phyloP scores from a whole-genome alignment of 2,888 invertebrate genomes.

The Andricus quercusramuli region DNA sequence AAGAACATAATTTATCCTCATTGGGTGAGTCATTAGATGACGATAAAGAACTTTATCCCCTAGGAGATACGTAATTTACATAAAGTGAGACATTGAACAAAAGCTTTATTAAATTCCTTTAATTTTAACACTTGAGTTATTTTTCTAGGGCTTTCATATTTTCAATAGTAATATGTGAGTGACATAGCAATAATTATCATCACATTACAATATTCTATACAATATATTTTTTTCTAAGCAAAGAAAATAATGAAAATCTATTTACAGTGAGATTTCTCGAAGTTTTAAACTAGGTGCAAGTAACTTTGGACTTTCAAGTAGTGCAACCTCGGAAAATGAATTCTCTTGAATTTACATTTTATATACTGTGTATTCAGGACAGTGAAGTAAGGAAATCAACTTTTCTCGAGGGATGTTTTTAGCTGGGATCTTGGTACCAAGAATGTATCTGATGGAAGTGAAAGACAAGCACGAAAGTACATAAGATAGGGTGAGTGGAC shows the following conservation, averaged over 20 bases:
- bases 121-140: too few relatives aligned
- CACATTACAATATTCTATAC: too few relatives aligned
- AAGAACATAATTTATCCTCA: too few relatives aligned
- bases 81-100: too few relatives aligned
- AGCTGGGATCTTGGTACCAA: background rate
- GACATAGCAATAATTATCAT: too few relatives aligned
- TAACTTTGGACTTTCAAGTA: slow-evolving; percentile 8
- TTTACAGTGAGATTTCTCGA: background rate
- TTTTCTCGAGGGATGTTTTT: background rate
- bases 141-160: too few relatives aligned
- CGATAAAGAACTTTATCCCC: too few relatives aligned
- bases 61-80: too few relatives aligned
- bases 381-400: slow-evolving; percentile 12
- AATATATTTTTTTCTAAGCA: background rate
- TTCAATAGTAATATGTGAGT: too few relatives aligned
- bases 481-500: background rate
- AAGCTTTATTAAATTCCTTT: too few relatives aligned
- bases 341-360: slow-evolving; percentile 23
- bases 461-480: background rate
- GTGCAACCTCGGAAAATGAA: background rate
- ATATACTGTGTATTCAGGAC: background rate
- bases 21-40: too few relatives aligned
- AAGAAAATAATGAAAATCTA: background rate
- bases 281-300: background rate
- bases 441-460: slow-evolving; percentile 1